These are phyloP conservation scores for Ovibos moschatus DNA, from an alignment of 2,113 vertebrate genomes.

Conservation along the genomic window DNA sequence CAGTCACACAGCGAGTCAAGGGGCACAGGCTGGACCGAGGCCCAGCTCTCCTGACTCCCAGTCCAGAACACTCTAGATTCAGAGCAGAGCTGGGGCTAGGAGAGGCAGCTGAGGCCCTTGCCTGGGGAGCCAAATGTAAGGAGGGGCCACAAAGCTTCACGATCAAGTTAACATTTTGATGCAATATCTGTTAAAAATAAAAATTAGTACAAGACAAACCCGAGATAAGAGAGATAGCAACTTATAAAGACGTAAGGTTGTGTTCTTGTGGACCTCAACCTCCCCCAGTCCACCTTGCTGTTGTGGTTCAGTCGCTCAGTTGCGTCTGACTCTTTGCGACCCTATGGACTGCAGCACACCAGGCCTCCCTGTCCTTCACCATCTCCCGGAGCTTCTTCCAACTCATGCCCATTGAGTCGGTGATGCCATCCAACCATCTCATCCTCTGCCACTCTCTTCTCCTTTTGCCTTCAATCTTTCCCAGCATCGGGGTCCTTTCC, in stretches of 20 bases:
- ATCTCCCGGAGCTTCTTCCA: neutral
- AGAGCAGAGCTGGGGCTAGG: neutral
- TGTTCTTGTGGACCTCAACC: neutral
- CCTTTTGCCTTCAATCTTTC: neutral
- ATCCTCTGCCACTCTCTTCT: neutral
- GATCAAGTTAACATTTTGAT: neutral
- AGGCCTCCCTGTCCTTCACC: neutral
- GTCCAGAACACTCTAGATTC: neutral
- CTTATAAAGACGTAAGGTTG: neutral
- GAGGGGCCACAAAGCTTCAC: neutral
- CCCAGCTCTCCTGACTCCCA: neutral
- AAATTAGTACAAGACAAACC: neutral
- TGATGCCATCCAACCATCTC: neutral
- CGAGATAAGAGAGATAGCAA: neutral
- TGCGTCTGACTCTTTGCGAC: fast-evolving
- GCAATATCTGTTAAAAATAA: neutral
- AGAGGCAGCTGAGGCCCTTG: fast-evolving
- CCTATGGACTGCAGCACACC: neutral
- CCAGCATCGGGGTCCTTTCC: neutral
- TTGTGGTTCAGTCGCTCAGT: neutral
- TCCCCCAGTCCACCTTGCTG: neutral
- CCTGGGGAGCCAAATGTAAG: neutral
- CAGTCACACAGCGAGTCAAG: neutral
- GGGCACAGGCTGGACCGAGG: neutral
- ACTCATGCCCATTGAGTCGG: neutral